phyloP scores from a whole-genome alignment of 2,797 vertebrate genomes.

The Astyanax mexicanus region DNA sequence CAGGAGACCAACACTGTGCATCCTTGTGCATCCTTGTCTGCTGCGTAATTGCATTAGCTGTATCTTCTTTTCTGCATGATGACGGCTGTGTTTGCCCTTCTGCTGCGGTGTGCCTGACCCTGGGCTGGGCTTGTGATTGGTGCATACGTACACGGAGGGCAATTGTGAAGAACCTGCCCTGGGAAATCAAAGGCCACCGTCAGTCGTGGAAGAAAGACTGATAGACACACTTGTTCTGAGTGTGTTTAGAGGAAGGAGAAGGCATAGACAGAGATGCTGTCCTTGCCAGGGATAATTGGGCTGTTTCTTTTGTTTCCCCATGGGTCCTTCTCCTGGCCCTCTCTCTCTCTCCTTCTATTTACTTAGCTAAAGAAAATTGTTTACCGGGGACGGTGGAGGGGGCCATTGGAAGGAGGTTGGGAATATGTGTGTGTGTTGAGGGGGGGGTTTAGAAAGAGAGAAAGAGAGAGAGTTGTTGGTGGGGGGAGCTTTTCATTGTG shows the following conservation, averaged over 20 bases:
- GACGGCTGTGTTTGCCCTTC: slow-evolving; percentile 5
- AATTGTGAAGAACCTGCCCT: slow-evolving; percentile 22
- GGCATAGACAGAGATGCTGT: slow-evolving; percentile 31
- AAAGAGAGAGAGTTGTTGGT: too few relatives aligned
- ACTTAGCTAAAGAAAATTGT: slow-evolving; percentile 64
- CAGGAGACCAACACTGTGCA: background rate
- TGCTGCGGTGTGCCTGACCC: background rate
- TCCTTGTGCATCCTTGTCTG: slow-evolving; percentile 9
- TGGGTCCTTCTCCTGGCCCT: slow-evolving; percentile 43
- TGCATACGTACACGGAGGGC: slow-evolving; percentile 1
- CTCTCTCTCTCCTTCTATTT: slow-evolving; percentile 52
- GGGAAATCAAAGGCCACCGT: slow-evolving; percentile 49
- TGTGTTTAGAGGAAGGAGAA: slow-evolving; percentile 34
- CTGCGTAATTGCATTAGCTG: slow-evolving; percentile 8
- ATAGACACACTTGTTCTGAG: slow-evolving; percentile 43
- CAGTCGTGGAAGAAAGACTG: slow-evolving; percentile 30
- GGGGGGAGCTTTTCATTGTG: slow-evolving; percentile 63
- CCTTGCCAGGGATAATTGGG: slow-evolving; percentile 56
- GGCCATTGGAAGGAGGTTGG: slow-evolving; percentile 43
- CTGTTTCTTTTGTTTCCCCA: slow-evolving; percentile 60
- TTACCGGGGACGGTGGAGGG: slow-evolving; percentile 54
- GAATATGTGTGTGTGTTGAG: too few relatives aligned
- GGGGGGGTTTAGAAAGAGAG: too few relatives aligned
- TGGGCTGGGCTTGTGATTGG: slow-evolving; percentile 24
- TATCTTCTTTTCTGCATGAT: slow-evolving; percentile 1